A percentile compares a stretch with the other conserved stretches of the same genome.
Evolutionary conservation across 2,113 vertebrate species (phyloP).

Genomic region (Oryzias melastigma): DNA sequence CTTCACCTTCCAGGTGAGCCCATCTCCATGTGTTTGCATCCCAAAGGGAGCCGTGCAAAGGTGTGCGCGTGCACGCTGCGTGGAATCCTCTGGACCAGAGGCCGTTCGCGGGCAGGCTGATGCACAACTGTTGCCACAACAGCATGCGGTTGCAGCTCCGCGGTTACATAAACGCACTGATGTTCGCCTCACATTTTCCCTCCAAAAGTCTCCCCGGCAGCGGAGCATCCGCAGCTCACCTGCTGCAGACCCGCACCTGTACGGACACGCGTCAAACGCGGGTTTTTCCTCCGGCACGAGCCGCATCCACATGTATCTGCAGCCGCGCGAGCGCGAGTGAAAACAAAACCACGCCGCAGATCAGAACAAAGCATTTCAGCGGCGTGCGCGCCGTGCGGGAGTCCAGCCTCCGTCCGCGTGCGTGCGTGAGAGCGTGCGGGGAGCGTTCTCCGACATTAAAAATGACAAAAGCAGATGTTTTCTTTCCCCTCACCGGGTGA

Average conservation of each 20-base stretch:
- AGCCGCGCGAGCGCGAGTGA: not conserved
- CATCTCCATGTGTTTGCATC: no score
- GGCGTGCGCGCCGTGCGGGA: conserved; percentile 26
- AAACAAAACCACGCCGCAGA: conserved; percentile 29
- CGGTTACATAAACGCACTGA: not conserved
- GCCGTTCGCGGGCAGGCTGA: no score
- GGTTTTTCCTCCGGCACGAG: not conserved
- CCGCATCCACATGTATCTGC: no score
- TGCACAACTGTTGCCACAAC: no score
- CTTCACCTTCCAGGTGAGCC: no score
- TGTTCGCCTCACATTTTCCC: not conserved
- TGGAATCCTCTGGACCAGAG: no score
- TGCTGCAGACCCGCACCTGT: no score
- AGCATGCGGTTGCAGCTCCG: no score
- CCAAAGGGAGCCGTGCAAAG: no score
- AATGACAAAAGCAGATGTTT: conserved; percentile 32
- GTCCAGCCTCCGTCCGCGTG: conserved; percentile 17
- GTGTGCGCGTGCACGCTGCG: no score
- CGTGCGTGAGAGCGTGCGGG: not conserved
- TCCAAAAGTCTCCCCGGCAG: not conserved
- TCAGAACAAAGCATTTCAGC: conserved; percentile 51
- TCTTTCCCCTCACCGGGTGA: conserved; percentile 41
- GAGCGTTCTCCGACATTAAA: conserved; percentile 11
- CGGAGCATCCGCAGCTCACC: not conserved
- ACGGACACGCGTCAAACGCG: not conserved